These are phyloP conservation scores for Margaritifera margaritifera DNA, from an alignment of 2,888 invertebrate genomes.

Conservation along the genomic window DNA sequence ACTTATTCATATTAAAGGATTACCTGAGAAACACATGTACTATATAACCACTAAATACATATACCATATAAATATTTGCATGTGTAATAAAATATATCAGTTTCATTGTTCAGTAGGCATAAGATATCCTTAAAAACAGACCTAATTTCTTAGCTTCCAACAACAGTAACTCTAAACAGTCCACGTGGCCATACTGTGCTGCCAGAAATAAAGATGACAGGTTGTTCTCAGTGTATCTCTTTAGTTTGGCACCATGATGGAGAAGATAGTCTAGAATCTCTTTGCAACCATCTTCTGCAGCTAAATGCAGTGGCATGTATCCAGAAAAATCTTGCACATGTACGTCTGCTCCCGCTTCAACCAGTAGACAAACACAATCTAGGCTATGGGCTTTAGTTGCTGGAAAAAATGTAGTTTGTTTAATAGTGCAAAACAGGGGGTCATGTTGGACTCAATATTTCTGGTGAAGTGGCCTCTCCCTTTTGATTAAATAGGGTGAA, in stretches of 20 bases:
- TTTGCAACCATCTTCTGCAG: constrained; percentile 47
- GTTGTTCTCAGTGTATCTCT: constrained; percentile 54
- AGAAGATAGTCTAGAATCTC: constrained; percentile 46
- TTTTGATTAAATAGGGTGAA: too few relatives aligned
- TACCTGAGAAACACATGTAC: too few relatives aligned
- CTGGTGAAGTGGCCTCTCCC: too few relatives aligned
- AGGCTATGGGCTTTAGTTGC: constrained; percentile 46
- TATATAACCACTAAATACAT: too few relatives aligned
- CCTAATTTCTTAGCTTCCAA: constrained; percentile 49
- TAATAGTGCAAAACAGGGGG: background rate
- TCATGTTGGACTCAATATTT: too few relatives aligned
- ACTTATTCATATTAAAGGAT: too few relatives aligned
- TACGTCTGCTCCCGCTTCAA: constrained; percentile 57
- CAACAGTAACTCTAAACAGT: constrained; percentile 62
- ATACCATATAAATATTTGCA: too few relatives aligned
- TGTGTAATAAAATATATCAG: too few relatives aligned
- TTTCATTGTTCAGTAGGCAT: background rate
- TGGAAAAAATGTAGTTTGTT: constrained; percentile 25
- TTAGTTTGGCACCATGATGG: constrained; percentile 54
- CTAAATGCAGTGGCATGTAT: constrained; percentile 61
- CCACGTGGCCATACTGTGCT: constrained; percentile 64
- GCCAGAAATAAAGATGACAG: constrained; percentile 70
- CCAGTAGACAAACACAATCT: constrained; percentile 53
- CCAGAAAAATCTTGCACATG: constrained; percentile 59
- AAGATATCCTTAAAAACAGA: constrained; percentile 10